phyloP scores from a whole-genome alignment of 2,113 vertebrate species.

The Ranitomeya imitator region DNA sequence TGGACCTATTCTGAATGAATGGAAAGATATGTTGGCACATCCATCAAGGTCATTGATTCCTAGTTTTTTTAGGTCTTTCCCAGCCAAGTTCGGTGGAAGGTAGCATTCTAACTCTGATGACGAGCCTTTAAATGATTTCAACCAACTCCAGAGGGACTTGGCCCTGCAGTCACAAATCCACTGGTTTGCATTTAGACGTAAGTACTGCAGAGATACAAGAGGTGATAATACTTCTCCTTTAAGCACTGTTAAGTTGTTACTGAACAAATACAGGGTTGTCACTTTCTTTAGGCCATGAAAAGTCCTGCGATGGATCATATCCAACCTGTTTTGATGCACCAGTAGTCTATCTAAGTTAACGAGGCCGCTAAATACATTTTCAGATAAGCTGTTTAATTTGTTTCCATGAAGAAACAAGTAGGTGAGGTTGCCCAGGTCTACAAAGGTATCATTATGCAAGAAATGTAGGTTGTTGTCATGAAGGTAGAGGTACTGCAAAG shows the following conservation, averaged over 20 bases:
- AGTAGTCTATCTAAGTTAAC: constrained; percentile 90
- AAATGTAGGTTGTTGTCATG: constrained; percentile 91
- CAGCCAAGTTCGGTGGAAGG: constrained; percentile 78
- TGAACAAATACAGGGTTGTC: constrained; percentile 92
- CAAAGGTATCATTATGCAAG: constrained; percentile 88
- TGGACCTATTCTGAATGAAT: constrained; percentile 79
- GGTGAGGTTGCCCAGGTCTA: constrained; percentile 95
- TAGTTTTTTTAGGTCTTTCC: constrained; percentile 87
- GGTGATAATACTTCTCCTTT: constrained; percentile 87
- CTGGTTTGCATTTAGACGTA: constrained; percentile 94
- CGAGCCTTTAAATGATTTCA: constrained; percentile 93
- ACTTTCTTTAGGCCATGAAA: constrained; percentile 92
- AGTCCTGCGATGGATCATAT: constrained; percentile 81
- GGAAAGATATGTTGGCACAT: constrained; percentile 75
- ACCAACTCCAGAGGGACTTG: constrained; percentile 94
- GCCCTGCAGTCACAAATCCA: constrained; percentile 98
- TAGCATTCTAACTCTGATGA: constrained; percentile 91
- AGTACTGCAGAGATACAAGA: constrained; percentile 87
- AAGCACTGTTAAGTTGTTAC: constrained; percentile 91
- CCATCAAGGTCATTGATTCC: constrained; percentile 83
- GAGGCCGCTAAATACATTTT: constrained; percentile 89
- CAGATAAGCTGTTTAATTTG: constrained; percentile 88
- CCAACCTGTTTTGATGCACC: constrained; percentile 90
- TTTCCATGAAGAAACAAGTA: constrained; percentile 96
- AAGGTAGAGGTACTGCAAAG: constrained; percentile 94